Evolutionary conservation across 2,797 vertebrate genomes (phyloP).

Genomic region (Synaphobranchus kaupii): DNA sequence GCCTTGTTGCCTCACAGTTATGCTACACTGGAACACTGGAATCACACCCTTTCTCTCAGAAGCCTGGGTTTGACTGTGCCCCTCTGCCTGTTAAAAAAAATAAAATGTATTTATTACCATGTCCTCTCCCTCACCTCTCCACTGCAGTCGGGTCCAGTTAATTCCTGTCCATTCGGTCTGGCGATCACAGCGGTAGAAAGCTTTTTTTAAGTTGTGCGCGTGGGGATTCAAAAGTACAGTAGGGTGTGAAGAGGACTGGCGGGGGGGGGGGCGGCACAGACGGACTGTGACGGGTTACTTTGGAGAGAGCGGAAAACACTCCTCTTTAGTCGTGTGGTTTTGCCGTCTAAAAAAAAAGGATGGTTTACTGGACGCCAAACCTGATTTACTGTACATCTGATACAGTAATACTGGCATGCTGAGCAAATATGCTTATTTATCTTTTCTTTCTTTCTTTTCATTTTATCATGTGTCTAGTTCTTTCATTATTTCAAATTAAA

Average conservation of each 20-base stretch:
- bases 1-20: not conserved
- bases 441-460: not conserved
- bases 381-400: not conserved
- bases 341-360: not conserved
- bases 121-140: not conserved
- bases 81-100: not conserved
- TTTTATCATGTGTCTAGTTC: not conserved
- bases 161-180: not conserved
- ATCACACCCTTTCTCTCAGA: not conserved
- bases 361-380: not conserved
- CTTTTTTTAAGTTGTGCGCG: constrained; percentile 44
- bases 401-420: not conserved
- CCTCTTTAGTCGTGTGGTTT: constrained; percentile 29
- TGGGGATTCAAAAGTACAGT: constrained; percentile 59
- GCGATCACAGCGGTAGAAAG: not conserved
- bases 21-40: not conserved
- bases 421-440: not conserved
- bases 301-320: constrained; percentile 59
- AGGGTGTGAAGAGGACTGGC: constrained; percentile 66
- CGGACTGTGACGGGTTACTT: constrained; percentile 66
- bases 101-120: not conserved
- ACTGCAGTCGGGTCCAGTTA: not conserved
- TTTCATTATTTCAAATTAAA: not conserved
- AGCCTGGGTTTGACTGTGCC: not conserved
- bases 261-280: constrained; percentile 59